Evolutionary conservation across 1,140 invertebrate species (phyloP).

Genomic region (Bombus polaris): DNA sequence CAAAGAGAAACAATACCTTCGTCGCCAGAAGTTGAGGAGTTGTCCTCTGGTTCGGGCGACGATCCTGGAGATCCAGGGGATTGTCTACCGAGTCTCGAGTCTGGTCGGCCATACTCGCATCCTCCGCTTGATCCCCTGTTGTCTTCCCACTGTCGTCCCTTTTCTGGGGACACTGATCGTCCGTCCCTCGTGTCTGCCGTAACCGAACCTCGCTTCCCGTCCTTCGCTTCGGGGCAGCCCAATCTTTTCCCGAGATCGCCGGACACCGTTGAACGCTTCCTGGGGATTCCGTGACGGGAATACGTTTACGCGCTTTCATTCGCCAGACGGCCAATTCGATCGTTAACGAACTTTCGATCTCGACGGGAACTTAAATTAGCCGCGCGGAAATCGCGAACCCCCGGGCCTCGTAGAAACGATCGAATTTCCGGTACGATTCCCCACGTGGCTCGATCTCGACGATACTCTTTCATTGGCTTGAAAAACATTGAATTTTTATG

Average conservation of each 20-base stretch:
- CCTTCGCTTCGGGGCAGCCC: conserved; percentile 68
- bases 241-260: conserved; percentile 76
- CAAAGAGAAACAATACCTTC: conserved; percentile 75
- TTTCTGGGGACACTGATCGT: conserved; percentile 60
- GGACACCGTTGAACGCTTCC: conserved; percentile 77
- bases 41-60: conserved; percentile 79
- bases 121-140: conserved; percentile 59
- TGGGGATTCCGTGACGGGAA: conserved; percentile 63
- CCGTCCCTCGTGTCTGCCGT: conserved; percentile 39
- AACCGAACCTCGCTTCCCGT: conserved; percentile 47
- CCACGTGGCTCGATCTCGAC: not conserved
- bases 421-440: conserved; percentile 12
- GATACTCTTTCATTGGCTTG: too few species aligned
- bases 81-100: conserved; percentile 61
- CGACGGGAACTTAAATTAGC: not conserved
- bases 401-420: not conserved
- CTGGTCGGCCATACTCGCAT: conserved; percentile 62
- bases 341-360: conserved; percentile 13
- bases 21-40: conserved; percentile 80
- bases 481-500: not conserved
- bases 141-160: conserved; percentile 55
- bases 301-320: conserved; percentile 55
- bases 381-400: not conserved
- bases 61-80: conserved; percentile 73
- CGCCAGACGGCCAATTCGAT: conserved; percentile 24